Evolutionary conservation across 2,113 vertebrate species (phyloP).

Genomic region (Siphamia tubifer): DNA sequence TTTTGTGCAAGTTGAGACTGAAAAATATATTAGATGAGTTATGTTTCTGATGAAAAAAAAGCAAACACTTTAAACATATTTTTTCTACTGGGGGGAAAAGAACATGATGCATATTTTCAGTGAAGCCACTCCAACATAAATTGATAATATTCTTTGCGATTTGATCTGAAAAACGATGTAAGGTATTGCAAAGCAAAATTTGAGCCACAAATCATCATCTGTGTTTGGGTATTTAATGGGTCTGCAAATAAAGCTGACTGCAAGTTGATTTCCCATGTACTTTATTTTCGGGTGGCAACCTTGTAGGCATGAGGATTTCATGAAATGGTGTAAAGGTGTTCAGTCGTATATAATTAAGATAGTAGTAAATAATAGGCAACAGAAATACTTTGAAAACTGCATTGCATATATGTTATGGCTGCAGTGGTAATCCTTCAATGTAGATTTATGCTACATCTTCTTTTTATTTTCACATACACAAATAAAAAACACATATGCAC

Average conservation of each 20-base stretch:
- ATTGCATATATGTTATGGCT: neutral
- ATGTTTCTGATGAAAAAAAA: too few relatives aligned
- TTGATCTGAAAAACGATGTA: too few relatives aligned
- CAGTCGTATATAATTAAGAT: slow-evolving; percentile 17
- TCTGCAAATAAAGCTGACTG: neutral
- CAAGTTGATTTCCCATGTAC: neutral
- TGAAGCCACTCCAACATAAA: too few relatives aligned
- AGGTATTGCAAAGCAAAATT: too few relatives aligned
- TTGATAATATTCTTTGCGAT: too few relatives aligned
- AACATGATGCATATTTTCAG: too few relatives aligned
- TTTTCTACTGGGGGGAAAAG: too few relatives aligned
- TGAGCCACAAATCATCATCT: too few relatives aligned
- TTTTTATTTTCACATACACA: slow-evolving; percentile 2
- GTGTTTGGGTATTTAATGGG: too few relatives aligned
- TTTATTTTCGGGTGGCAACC: slow-evolving; percentile 11
- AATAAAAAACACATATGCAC: neutral
- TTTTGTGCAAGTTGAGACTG: neutral
- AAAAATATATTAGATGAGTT: too few relatives aligned
- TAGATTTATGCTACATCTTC: slow-evolving; percentile 22
- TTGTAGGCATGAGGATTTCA: neutral
- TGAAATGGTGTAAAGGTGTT: slow-evolving; percentile 11
- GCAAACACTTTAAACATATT: too few relatives aligned
- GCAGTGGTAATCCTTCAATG: slow-evolving; percentile 12
- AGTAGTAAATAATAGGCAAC: neutral
- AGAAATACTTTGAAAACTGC: neutral